Percentiles rank a stretch among this genome's conserved stretches.
phyloP scores from a whole-genome alignment of 1,140 invertebrate genomes.

The Battus philenor region DNA sequence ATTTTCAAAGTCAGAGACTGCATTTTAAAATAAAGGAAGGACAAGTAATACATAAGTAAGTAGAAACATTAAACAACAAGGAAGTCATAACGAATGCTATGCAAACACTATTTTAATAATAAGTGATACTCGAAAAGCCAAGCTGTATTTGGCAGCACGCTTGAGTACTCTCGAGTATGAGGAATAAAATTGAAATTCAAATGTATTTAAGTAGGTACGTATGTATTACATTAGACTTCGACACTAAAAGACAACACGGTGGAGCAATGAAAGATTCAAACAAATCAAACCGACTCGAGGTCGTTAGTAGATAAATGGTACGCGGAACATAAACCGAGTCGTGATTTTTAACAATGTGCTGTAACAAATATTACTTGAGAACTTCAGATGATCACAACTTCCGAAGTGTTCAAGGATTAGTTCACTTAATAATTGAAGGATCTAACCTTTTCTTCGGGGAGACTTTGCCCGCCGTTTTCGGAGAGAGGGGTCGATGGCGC shows the following conservation, averaged over 20 bases:
- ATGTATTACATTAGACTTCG: not conserved
- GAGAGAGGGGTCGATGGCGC: conserved; percentile 80
- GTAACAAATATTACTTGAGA: conserved; percentile 48
- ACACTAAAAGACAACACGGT: not conserved
- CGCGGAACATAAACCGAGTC: conserved; percentile 51
- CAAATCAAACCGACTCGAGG: conserved; percentile 15
- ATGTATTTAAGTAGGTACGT: conserved; percentile 3
- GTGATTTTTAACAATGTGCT: conserved; percentile 57
- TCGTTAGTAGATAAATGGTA: conserved; percentile 53
- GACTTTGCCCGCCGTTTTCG: conserved; percentile 76
- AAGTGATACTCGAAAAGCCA: conserved; percentile 1
- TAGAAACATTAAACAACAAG: not conserved
- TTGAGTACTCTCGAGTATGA: conserved; percentile 2
- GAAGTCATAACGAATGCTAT: not conserved
- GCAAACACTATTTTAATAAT: conserved; percentile 5
- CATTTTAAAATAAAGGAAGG: conserved; percentile 8
- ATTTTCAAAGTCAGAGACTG: too few species aligned
- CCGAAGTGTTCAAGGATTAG: conserved; percentile 53
- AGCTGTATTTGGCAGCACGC: conserved; percentile 6
- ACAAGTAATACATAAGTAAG: too few species aligned
- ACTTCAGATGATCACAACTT: conserved; percentile 53
- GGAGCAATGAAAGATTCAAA: not conserved
- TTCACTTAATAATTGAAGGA: conserved; percentile 20
- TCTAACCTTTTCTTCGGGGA: conserved; percentile 79
- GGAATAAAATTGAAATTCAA: conserved; percentile 16